Base-by-base conservation (phyloP, 2,113 vertebrate genomes). In the Amblyopsis rosae region DNA sequence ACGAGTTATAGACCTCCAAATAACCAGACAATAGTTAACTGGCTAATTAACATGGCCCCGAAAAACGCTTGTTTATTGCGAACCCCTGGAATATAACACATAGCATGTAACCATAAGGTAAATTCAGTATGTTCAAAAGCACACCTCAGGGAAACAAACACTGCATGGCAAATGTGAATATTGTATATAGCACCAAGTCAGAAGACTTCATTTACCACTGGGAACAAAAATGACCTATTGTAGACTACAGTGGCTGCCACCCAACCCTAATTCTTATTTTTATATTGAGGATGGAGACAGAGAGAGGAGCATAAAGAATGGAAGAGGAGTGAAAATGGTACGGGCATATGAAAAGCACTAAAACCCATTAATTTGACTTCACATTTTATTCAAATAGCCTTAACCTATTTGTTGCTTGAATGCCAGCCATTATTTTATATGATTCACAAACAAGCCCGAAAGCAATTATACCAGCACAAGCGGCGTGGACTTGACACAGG, bases 381-480 rank as follows among this genome's bases (percentile, higher is more conserved):
- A 69, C 82, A 72, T 80, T 86, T 76, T 89, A 89, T 88, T 89
- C 85, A 82, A 87, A 89, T 86, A 59, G 86, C 70, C 66, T 69
- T 82, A 86, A 86, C 86, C 87, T 85, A 85, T 88, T 87, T 89
- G 84, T 80, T 86, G 87, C 76, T 79, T 12, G 55, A 78, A 79
- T 60, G 88, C 83, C 88, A 80, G 79, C 78, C 73, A 75, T 77
- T 69, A 76, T 89, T 88, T 85, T 79, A 76, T 77, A 72, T 67
- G 73, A 84, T 80, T 73, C 79, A 72, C 73, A 81, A 87, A 87
- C 80, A 69, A 83, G 83, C 87, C 87, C 84, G 47, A 85, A 76
- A 87, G 86, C 79, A 72, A 92, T 91, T 91, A 91, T 87, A 88
- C 81, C 83, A 73, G 74, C 84, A 85, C 88, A 87, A 89, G 89